A percentile compares a stretch with the other conserved stretches of the same genome.
Conservation (phyloP, 1,140 invertebrate genomes). For the Olivierus martensii region DNA sequence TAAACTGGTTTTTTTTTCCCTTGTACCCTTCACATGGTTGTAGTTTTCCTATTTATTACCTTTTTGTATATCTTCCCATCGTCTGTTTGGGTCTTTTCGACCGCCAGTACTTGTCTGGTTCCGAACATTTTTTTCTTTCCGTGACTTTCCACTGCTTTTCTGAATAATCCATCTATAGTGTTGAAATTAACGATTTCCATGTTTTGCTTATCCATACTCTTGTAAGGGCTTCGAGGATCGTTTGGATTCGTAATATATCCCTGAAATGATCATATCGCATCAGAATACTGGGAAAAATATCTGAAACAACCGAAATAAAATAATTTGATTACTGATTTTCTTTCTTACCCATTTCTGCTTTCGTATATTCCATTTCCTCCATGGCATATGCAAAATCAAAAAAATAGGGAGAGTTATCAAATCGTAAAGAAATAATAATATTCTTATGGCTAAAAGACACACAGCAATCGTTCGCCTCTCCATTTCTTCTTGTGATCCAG, state of each 20-base stretch:
- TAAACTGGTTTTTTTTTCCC: no score
- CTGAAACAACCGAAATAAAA: no score
- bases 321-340: background rate
- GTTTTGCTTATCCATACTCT: background rate
- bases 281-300: background rate
- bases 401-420: constrained; percentile 80
- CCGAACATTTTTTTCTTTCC: constrained; percentile 65
- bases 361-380: constrained; percentile 37
- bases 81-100: constrained; percentile 83
- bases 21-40: no score
- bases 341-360: constrained; percentile 5
- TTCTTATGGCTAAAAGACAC: no score
- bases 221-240: constrained; percentile 6
- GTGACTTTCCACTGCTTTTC: constrained; percentile 56
- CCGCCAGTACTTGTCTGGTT: constrained; percentile 73
- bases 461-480: no score
- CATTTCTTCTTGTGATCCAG: no score
- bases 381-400: constrained; percentile 69
- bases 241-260: constrained; percentile 1
- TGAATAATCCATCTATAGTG: constrained; percentile 75
- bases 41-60: no score
- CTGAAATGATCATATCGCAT: background rate
- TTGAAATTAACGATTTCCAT: background rate
- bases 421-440: no score
- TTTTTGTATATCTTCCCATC: constrained; percentile 96